phyloP scores from a whole-genome alignment of 2,888 invertebrate genomes.

The Eupithecia pulchellata region DNA sequence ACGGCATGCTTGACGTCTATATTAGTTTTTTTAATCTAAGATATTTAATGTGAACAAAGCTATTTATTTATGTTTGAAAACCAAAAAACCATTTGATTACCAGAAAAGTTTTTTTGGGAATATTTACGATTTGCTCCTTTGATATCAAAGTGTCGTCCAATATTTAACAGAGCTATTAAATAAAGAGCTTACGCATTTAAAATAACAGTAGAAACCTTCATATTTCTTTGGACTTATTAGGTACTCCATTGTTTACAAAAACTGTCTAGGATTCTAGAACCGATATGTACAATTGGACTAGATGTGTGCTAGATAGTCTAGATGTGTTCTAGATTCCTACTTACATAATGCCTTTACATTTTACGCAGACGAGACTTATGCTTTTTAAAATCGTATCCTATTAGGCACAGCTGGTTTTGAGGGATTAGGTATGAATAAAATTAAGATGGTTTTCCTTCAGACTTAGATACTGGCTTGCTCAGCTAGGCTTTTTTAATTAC shows the following conservation, averaged over 20 bases:
- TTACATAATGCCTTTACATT: constrained; percentile 15
- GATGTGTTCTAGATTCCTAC: constrained; percentile 24
- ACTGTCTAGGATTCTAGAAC: neutral
- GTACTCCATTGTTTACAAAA: neutral
- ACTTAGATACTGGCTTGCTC: neutral
- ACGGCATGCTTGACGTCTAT: constrained; percentile 33
- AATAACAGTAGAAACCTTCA: too few species aligned
- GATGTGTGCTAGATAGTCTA: constrained; percentile 24
- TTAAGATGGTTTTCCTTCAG: neutral
- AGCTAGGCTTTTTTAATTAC: neutral
- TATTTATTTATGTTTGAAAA: too few species aligned
- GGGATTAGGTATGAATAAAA: constrained; percentile 4
- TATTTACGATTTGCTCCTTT: neutral
- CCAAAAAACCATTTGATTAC: too few species aligned
- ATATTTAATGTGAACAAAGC: neutral
- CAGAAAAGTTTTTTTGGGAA: neutral
- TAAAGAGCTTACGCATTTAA: too few species aligned
- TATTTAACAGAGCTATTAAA: neutral
- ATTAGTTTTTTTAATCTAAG: neutral
- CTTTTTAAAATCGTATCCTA: constrained; percentile 23
- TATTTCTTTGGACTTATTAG: neutral
- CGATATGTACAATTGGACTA: constrained; percentile 21
- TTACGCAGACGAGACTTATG: constrained; percentile 27
- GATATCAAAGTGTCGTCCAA: neutral
- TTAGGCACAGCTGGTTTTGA: neutral